phyloP scores from a whole-genome alignment of 1,140 invertebrate genomes.

The Apis dorsata region DNA sequence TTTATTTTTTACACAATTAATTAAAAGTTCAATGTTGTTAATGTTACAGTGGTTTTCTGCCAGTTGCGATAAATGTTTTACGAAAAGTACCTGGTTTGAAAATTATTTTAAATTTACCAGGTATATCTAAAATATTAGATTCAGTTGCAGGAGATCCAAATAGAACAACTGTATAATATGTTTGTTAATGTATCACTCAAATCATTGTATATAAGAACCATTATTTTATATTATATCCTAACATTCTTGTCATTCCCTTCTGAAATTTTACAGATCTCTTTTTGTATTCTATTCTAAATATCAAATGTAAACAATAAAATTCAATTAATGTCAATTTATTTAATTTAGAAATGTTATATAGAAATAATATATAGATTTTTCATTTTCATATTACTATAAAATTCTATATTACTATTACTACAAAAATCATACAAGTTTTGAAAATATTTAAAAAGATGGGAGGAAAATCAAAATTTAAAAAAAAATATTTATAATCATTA shows the following conservation, averaged over 20 bases:
- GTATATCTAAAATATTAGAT: constrained; percentile 84
- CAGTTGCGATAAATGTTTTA: constrained; percentile 94
- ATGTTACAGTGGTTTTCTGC: constrained; percentile 88
- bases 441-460: background rate
- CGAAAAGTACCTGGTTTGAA: constrained; percentile 88
- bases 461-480: constrained; percentile 4
- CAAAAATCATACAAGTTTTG: constrained; percentile 16
- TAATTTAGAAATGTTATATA: background rate
- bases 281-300: constrained; percentile 52
- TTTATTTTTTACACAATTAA: background rate
- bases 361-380: constrained; percentile 44
- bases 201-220: constrained; percentile 72
- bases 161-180: constrained; percentile 82
- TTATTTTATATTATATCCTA: constrained; percentile 37
- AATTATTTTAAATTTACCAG: constrained; percentile 87
- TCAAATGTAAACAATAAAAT: background rate
- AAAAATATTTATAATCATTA: background rate
- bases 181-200: constrained; percentile 44
- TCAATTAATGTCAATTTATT: constrained; percentile 10
- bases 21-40: constrained; percentile 13
- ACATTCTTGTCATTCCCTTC: constrained; percentile 46
- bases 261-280: constrained; percentile 40
- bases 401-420: background rate
- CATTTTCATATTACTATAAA: constrained; percentile 33
- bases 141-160: constrained; percentile 83